phyloP scores from a whole-genome alignment of 2,113 vertebrate species.

The Neopipo cinnamomea region DNA sequence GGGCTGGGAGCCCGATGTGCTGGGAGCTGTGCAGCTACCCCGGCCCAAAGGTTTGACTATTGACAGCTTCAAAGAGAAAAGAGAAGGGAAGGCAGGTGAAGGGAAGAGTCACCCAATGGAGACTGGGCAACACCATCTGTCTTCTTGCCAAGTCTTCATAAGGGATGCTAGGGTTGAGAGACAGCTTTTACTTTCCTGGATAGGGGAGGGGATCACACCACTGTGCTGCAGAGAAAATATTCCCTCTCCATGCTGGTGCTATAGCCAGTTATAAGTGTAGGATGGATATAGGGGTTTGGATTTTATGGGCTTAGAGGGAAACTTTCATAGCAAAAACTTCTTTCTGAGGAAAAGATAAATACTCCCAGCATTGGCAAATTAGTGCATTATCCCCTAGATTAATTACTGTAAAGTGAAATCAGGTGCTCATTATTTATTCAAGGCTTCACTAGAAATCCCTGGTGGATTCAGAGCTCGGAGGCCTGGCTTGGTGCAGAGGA shows the following conservation, averaged over 20 bases:
- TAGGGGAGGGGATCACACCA: not conserved
- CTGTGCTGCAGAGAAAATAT: not conserved
- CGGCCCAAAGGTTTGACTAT: not conserved
- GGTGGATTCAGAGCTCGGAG: not conserved
- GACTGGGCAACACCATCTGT: not conserved
- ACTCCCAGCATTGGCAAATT: not conserved
- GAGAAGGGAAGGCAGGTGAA: not conserved
- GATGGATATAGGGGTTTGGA: not conserved
- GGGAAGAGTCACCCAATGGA: not conserved
- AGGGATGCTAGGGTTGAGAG: not conserved
- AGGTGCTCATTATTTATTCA: conserved; percentile 27
- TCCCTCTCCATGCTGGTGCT: not conserved
- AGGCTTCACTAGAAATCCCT: not conserved
- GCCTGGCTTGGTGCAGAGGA: not conserved
- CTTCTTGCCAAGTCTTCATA: not conserved
- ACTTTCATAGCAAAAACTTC: not conserved
- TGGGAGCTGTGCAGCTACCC: not conserved
- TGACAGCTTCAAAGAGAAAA: not conserved
- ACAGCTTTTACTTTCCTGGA: not conserved
- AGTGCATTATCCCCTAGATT: conserved; percentile 7
- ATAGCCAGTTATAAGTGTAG: not conserved
- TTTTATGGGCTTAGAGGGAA: not conserved
- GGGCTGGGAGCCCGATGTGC: not conserved
- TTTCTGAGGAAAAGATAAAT: conserved; percentile 8
- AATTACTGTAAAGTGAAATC: conserved; percentile 43